These are phyloP conservation scores for Oreocharis arfaki DNA, from an alignment of 2,113 vertebrate species.

Conservation along the genomic window DNA sequence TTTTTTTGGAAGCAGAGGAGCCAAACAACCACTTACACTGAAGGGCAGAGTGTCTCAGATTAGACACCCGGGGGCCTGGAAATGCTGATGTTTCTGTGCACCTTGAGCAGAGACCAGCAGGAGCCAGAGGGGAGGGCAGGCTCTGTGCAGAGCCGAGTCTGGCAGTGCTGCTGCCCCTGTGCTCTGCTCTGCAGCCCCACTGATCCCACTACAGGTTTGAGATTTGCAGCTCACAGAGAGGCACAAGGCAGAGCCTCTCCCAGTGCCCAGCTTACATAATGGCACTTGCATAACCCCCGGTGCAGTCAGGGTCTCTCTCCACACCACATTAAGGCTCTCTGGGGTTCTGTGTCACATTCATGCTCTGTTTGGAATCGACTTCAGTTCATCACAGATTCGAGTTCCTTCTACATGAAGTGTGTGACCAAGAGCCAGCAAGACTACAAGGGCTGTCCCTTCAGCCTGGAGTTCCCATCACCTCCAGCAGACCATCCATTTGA, in stretches of 20 bases:
- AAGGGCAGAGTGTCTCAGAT: background rate
- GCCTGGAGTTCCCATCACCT: background rate
- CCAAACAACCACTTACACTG: background rate
- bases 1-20: background rate
- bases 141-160: fast-evolving
- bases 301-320: background rate
- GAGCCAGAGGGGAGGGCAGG: background rate
- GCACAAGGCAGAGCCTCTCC: background rate
- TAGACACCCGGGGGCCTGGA: background rate
- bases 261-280: background rate
- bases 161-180: background rate
- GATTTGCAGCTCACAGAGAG: background rate
- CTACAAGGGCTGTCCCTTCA: background rate
- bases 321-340: background rate
- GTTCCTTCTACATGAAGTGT: background rate
- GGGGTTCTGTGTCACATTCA: background rate
- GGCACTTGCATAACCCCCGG: background rate
- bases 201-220: background rate
- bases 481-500: background rate
- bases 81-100: fast-evolving
- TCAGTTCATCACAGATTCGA: background rate
- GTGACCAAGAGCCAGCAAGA: background rate
- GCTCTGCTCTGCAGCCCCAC: background rate
- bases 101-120: background rate
- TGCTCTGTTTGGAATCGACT: background rate